Evolutionary conservation across 2,888 invertebrate genomes (phyloP).

Genomic region (Nezara viridula): DNA sequence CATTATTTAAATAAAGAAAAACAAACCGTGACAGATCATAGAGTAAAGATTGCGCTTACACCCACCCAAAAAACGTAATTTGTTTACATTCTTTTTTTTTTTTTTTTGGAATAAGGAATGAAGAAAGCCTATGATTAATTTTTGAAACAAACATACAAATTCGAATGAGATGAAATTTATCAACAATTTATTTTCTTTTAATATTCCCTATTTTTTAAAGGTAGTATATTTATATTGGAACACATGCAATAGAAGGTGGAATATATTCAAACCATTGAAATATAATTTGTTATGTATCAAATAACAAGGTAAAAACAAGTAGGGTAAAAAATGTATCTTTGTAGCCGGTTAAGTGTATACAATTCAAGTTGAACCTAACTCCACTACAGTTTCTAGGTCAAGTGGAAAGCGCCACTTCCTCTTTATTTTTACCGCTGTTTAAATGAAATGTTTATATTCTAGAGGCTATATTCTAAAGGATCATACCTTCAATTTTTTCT

Average conservation of each 20-base stretch:
- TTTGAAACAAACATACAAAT: no score
- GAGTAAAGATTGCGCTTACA: no score
- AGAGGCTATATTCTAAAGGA: not conserved
- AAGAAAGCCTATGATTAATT: no score
- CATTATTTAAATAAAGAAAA: no score
- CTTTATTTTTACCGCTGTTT: not conserved
- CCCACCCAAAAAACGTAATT: no score
- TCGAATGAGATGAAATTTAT: not conserved
- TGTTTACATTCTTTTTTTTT: no score
- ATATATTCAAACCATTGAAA: not conserved
- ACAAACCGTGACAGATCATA: no score
- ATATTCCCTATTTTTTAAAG: not conserved
- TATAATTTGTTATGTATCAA: no score
- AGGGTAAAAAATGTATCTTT: not conserved
- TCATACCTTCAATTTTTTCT: not conserved
- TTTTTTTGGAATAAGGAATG: no score
- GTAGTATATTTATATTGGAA: not conserved
- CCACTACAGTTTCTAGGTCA: not conserved
- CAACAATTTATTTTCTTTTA: not conserved
- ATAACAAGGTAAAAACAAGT: not conserved
- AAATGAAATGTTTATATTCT: constrained; percentile 11
- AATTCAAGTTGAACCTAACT: not conserved
- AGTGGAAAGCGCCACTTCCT: not conserved
- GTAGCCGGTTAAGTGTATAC: constrained; percentile 4
- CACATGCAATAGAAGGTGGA: not conserved